Percentiles rank a stretch among this genome's conserved stretches.
phyloP scores from a whole-genome alignment of 2,888 invertebrate genomes.

The Eupithecia dodoneata region DNA sequence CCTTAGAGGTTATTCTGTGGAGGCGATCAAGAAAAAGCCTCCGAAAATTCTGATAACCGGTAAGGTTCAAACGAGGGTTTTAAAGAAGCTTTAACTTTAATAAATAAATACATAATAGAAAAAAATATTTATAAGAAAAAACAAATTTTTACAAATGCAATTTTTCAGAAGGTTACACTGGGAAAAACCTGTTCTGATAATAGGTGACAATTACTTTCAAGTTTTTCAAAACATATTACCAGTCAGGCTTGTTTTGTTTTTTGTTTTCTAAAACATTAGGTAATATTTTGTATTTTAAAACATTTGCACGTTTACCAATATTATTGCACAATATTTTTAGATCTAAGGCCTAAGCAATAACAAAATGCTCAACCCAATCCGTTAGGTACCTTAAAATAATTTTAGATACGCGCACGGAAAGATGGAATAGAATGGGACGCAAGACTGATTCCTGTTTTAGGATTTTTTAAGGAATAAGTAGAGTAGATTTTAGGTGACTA shows the following conservation, averaged over 20 bases:
- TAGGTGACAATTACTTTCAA: neutral
- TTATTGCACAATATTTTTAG: neutral
- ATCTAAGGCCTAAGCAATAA: neutral
- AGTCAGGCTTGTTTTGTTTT: neutral
- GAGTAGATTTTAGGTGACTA: too few species aligned
- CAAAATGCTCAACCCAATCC: neutral
- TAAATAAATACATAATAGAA: neutral
- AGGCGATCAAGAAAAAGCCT: constrained; percentile 56
- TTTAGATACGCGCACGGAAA: neutral
- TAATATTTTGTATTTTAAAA: neutral
- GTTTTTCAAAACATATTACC: neutral
- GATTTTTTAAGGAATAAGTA: neutral
- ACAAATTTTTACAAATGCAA: too few species aligned
- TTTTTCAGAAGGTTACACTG: too few species aligned
- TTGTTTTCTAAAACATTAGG: neutral
- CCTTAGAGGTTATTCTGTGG: constrained; percentile 64
- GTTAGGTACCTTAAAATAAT: neutral
- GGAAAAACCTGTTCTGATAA: neutral
- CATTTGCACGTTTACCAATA: neutral
- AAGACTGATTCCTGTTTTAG: neutral
- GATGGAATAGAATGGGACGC: neutral
- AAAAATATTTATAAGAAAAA: too few species aligned
- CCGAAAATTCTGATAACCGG: constrained; percentile 85
- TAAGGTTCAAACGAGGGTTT: constrained; percentile 56
- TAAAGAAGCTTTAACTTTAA: neutral